Evolutionary conservation across 2,888 invertebrate species (phyloP), one percentile per base, ranked within the genome.

Genomic region (Latheticus oryzae): DNA sequence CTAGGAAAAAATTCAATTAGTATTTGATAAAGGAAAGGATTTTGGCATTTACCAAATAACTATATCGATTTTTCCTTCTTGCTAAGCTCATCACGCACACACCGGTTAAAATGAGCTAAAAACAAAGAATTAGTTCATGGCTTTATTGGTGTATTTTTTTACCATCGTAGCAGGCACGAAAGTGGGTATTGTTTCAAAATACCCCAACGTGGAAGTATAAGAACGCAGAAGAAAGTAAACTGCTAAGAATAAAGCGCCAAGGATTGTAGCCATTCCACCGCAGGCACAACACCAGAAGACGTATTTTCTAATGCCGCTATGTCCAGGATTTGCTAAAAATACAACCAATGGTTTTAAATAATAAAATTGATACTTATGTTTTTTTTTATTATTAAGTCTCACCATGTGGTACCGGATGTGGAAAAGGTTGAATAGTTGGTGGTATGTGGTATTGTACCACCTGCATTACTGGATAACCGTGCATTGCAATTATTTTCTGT

Each of bases 131-230:
- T 28, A 28, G 9, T 8, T n/a, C 5, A n/a, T n/a, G n/a, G n/a
- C n/a, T 28, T 28, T 19, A 19, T 5, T 19, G 9, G 33, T 5
- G 15, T 24, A 5, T 9, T 5, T 32, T 45, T 24, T 17, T 79
- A 95, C 95, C 90, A 94, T 89, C 64, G 91, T 89, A 56, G 94
- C 94, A 24, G 94, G 94, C 67, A 95, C 92, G 73, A 95, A 95
- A 3, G 94, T 93, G n/a, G 95, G 95, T 66, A 96, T 91, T 0
- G 95, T 94, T 82, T 96, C 95, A 78, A 95, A 88, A 73, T 93
- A 85, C 43, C 84, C 85, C 37, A 89, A 83, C 0, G 89, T 89
- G 0, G 88, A 87, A 0, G 93, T 93, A 76, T 91, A 88, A 1
- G 90, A 87, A 13, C 91, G 83, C 56, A 93, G 84, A 63, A 91